These are phyloP conservation scores for Oedothorax gibbosus DNA, from an alignment of 1,140 invertebrate genomes.

Conservation along the genomic window DNA sequence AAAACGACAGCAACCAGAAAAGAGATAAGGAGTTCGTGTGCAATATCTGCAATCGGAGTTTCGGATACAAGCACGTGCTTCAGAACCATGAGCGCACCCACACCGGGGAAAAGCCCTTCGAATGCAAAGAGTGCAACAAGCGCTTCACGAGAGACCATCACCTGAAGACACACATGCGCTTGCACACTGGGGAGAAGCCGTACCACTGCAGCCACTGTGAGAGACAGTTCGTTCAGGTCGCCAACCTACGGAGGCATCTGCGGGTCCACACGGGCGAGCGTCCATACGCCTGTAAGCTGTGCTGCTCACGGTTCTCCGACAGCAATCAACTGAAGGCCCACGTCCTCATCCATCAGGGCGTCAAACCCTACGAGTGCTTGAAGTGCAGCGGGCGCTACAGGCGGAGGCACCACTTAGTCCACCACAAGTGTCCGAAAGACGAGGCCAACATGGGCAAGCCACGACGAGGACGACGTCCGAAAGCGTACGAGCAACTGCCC, in stretches of 20 bases:
- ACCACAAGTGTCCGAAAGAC: slow-evolving; percentile 82
- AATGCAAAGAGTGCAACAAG: slow-evolving; percentile 93
- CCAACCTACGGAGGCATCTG: slow-evolving; percentile 91
- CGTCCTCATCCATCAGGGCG: slow-evolving; percentile 86
- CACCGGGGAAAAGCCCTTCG: slow-evolving; percentile 96
- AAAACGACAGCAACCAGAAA: slow-evolving; percentile 11
- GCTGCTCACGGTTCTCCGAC: slow-evolving; percentile 90
- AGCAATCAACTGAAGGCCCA: slow-evolving; percentile 93
- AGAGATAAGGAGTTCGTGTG: slow-evolving; percentile 87
- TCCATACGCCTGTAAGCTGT: slow-evolving; percentile 91
- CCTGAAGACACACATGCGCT: slow-evolving; percentile 90
- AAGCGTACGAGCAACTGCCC: slow-evolving; percentile 62
- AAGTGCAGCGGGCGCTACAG: slow-evolving; percentile 82
- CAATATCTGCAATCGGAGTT: slow-evolving; percentile 85
- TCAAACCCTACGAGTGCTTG: slow-evolving; percentile 87
- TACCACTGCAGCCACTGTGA: slow-evolving; percentile 93
- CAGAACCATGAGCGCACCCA: slow-evolving; percentile 97
- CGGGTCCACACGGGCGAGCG: slow-evolving; percentile 95
- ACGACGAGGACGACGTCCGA: slow-evolving; percentile 66
- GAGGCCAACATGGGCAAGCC: slow-evolving; percentile 65
- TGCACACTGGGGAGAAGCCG: slow-evolving; percentile 94
- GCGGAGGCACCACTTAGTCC: slow-evolving; percentile 83
- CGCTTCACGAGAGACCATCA: slow-evolving; percentile 95
- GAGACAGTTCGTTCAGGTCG: slow-evolving; percentile 90
- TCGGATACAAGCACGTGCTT: slow-evolving; percentile 94